Evolutionary conservation across 2,888 invertebrate species (phyloP).

Genomic region (Amaurobius ferox): DNA sequence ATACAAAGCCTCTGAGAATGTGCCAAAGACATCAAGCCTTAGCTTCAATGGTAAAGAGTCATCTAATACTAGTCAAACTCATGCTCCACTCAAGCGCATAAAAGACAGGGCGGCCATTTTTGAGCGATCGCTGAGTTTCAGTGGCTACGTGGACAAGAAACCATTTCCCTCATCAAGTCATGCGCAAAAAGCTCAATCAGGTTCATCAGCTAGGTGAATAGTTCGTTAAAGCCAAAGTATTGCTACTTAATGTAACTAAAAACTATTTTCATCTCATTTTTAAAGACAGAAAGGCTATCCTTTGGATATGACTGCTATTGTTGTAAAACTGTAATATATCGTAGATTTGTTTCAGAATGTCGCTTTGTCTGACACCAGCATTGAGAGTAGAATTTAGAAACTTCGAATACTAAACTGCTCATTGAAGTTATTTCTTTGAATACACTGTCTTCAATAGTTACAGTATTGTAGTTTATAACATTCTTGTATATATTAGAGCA

Average conservation of each 20-base stretch:
- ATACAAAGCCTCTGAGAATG: constrained; percentile 36
- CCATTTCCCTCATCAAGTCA: constrained; percentile 32
- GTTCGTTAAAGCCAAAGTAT: constrained; percentile 50
- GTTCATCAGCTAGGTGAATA: constrained; percentile 42
- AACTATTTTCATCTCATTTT: constrained; percentile 15
- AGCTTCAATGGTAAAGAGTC: constrained; percentile 35
- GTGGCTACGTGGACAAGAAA: constrained; percentile 39
- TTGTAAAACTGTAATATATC: constrained; percentile 6
- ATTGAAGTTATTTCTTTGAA: constrained; percentile 1
- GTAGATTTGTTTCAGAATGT: not conserved
- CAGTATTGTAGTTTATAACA: not conserved
- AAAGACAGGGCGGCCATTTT: constrained; percentile 68
- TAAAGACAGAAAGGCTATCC: not conserved
- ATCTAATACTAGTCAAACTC: constrained; percentile 42
- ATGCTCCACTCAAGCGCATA: constrained; percentile 50
- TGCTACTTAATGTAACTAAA: constrained; percentile 55
- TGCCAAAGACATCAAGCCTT: constrained; percentile 54
- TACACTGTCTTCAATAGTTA: constrained; percentile 1
- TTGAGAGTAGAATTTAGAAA: constrained; percentile 5
- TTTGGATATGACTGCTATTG: not conserved
- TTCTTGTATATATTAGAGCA: not conserved
- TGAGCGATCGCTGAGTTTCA: constrained; percentile 65
- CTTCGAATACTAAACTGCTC: constrained; percentile 7
- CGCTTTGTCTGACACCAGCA: not conserved
- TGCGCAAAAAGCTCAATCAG: constrained; percentile 49